Conservation (phyloP, 1,140 invertebrate genomes). For the Drosophila mauritiana region DNA sequence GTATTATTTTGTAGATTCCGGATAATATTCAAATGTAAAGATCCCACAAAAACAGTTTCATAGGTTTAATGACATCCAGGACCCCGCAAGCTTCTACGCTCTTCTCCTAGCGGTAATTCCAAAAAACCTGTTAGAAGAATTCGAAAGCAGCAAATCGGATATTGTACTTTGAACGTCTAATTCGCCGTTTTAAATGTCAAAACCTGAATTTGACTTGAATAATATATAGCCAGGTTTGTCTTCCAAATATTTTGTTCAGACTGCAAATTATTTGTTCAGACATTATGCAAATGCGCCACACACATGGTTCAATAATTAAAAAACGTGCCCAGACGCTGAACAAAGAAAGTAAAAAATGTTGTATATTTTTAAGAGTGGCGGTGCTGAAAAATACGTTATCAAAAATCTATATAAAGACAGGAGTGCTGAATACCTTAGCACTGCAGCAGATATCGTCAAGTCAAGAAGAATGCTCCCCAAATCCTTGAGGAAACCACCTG, state of each 20-base stretch:
- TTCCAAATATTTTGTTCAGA: constrained; percentile 30
- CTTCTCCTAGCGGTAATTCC: background rate
- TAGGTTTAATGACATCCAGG: constrained; percentile 30
- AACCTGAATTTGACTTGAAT: constrained; percentile 29
- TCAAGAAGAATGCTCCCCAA: background rate
- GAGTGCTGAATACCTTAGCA: background rate
- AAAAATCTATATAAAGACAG: constrained; percentile 39
- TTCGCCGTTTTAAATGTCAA: constrained; percentile 54
- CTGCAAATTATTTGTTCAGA: constrained; percentile 32
- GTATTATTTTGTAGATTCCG: background rate
- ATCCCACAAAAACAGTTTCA: constrained; percentile 24
- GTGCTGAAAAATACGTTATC: background rate
- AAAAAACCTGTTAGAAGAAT: constrained; percentile 11
- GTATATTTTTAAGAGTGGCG: constrained; percentile 9
- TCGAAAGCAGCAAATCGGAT: background rate
- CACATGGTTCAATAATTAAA: constrained; percentile 39
- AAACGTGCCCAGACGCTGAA: constrained; percentile 17
- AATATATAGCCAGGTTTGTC: constrained; percentile 27
- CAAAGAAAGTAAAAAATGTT: constrained; percentile 7
- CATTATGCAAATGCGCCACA: constrained; percentile 61
- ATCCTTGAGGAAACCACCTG: constrained; percentile 9
- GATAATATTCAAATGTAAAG: background rate
- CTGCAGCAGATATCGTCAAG: constrained; percentile 2
- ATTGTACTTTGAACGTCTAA: constrained; percentile 60
- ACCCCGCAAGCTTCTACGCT: background rate